Evolutionary conservation across 2,113 vertebrate genomes (phyloP), one percentile per base, ranked within the genome.

Genomic region (Origma solitaria): DNA sequence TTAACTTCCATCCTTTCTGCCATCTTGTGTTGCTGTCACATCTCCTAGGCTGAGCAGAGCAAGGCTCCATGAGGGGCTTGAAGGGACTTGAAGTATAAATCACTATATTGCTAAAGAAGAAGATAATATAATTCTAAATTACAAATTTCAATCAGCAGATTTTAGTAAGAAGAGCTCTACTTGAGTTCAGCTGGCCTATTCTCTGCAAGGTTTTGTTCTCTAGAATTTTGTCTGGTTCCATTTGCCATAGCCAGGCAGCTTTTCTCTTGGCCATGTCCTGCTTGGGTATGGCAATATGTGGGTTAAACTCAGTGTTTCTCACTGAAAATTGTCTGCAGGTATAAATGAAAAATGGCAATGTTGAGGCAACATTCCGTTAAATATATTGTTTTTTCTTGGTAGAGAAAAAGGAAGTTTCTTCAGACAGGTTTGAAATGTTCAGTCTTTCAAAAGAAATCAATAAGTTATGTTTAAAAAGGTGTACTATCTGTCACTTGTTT

Each of bases 1-100:
- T 92, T 91, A 87, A 86, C 68, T 93, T 90, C 77, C 68, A 86
- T 94, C 78, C 45, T 56, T 75, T 50, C 70, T 87, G 62, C 62
- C 78, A 79, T 81, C 78, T 51, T 60, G 25, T 40, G 56, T 31
- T 84, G 31, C 40, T 83, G 8, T 92, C 72, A 27, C 44, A 65
- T 70, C 79, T 93, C 57, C 13, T 5, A 17, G 54, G 35, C 57
- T 56, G 51, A 78, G 68, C 38, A 71, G 51, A 62, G 27, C n/a
- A 30, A 53, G 61, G 38, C 28, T 82, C 33, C 2, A 0, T 16
- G n/a, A 54, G 17, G 16, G 8, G 6, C 33, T 69, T 58, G 82
- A 73, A 68, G 45, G 35, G 38, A 84, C 86, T 7, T 72, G 44
- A 88, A 66, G 45, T 28, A 77, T 68, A 88, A 90, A 86, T 92